phyloP scores from a whole-genome alignment of 2,888 invertebrate species.

The Dendrolimus houi region DNA sequence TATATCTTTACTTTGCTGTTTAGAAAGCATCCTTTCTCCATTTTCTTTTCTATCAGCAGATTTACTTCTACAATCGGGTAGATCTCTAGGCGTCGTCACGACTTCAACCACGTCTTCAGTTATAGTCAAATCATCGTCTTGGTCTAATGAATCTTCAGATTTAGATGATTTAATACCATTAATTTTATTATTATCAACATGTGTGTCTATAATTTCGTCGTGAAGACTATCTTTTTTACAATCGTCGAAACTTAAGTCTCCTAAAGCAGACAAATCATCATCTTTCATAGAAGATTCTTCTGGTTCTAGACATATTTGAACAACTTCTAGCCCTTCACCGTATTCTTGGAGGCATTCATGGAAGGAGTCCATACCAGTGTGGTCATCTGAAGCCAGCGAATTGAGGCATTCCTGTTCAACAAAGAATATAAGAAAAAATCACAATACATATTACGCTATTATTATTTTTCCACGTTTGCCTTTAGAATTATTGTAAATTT shows the following conservation, averaged over 20 bases:
- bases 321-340: conserved; percentile 78
- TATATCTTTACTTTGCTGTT: conserved; percentile 68
- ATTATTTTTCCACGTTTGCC: too few species aligned
- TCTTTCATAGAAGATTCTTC: conserved; percentile 74
- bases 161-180: conserved; percentile 48
- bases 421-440: conserved; percentile 8
- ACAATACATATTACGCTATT: too few species aligned
- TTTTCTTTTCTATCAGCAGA: conserved; percentile 39
- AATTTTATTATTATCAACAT: conserved; percentile 7
- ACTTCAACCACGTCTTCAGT: conserved; percentile 51
- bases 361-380: conserved; percentile 79
- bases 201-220: conserved; percentile 22
- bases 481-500: too few species aligned
- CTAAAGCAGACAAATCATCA: conserved; percentile 62
- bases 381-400: conserved; percentile 77
- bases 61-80: conserved; percentile 48
- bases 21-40: conserved; percentile 45
- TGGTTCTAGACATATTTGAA: conserved; percentile 78
- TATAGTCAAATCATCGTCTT: conserved; percentile 69
- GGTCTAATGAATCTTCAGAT: conserved; percentile 61
- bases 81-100: conserved; percentile 52
- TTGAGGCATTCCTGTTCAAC: conserved; percentile 63
- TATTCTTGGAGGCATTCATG: conserved; percentile 81
- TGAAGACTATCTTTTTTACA: conserved; percentile 32
- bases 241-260: conserved; percentile 64